Base-by-base conservation (phyloP, 2,797 vertebrate genomes). In the Megaceryle alcyon region DNA sequence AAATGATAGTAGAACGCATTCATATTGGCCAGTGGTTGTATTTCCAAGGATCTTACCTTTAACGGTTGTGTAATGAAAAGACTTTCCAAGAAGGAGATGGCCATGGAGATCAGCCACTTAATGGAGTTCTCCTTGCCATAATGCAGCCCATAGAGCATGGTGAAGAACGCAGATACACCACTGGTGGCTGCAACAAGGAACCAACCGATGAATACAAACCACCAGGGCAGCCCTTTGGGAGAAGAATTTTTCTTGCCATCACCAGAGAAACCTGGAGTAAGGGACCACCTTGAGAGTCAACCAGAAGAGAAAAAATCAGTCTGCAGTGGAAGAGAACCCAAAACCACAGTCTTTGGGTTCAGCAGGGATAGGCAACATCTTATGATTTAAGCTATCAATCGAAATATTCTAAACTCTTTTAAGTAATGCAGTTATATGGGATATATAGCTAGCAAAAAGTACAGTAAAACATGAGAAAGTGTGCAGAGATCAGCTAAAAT, bases 21-120 rank as follows among this genome's bases (percentile, higher is more conserved):
- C 15, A 23, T 51, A 25, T 41, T 54, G 28, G 14, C 63, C 44
- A 20, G 31, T 29, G 19, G 31, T 19, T 84, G 26, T n/a, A 19
- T 61, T 54, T 92, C 61, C 54, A 61, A 90, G 56, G 69, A 37
- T 65, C 97, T 98, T 96, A 99, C 99, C 98, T 99, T 99, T 72
- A 99, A 96, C 39, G 99, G 99, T 84, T 99, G 99, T 9, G 99
- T 99, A 89, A 99, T 98, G 72, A 99, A 99, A 75, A 99, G 97
- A 57, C 99, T 99, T 97, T 99, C 99, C 96, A 99, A 98, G 93
- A 99, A 99, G 49, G 99, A 99, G 88, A 99, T 98, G 14, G 97
- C 94, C 98, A 99, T 99, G 95, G 99, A 99, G 96, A 99, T 98
- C 31, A 99, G 98, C 99, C 99, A 99, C 96, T 98, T 99, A 87